Conservation (phyloP, 2,888 invertebrate species). For the Cosmorhoe ocellata region DNA sequence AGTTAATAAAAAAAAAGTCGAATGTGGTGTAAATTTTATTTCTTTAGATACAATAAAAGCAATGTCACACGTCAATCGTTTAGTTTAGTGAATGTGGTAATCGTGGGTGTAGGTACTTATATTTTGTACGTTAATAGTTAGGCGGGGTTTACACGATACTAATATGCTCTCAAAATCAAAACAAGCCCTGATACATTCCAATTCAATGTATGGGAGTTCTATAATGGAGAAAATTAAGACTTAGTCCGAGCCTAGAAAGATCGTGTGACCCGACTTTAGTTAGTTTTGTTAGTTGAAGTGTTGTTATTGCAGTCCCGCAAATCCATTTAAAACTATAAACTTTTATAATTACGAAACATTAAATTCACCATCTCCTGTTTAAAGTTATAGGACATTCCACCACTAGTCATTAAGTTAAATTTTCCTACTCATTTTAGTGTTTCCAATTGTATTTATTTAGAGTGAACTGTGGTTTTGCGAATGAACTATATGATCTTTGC, state of each 20-base stretch:
- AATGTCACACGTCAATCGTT: conserved; percentile 2
- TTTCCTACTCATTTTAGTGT: conserved; percentile 16
- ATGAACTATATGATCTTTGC: not conserved
- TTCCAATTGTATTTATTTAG: conserved; percentile 17
- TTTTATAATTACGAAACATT: no score
- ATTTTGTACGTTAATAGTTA: conserved; percentile 14
- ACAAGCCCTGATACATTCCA: conserved; percentile 1
- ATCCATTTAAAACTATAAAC: not conserved
- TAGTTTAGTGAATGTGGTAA: conserved; percentile 13
- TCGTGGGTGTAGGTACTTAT: conserved; percentile 16
- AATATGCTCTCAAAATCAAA: not conserved
- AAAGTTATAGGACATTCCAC: conserved; percentile 25
- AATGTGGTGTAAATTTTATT: conserved; percentile 16
- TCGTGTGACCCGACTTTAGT: conserved; percentile 6
- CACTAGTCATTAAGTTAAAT: conserved; percentile 27
- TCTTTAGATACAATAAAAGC: conserved; percentile 1
- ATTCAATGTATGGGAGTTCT: conserved; percentile 1
- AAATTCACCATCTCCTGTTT: conserved; percentile 13
- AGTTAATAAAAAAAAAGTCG: conserved; percentile 8
- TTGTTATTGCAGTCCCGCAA: conserved; percentile 1
- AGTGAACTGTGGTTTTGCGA: not conserved
- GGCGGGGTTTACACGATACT: conserved; percentile 5
- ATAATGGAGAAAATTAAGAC: not conserved
- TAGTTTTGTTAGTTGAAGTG: conserved; percentile 9
- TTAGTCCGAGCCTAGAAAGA: not conserved